phyloP scores from a whole-genome alignment of 2,797 vertebrate species.

The Borostomias antarcticus region DNA sequence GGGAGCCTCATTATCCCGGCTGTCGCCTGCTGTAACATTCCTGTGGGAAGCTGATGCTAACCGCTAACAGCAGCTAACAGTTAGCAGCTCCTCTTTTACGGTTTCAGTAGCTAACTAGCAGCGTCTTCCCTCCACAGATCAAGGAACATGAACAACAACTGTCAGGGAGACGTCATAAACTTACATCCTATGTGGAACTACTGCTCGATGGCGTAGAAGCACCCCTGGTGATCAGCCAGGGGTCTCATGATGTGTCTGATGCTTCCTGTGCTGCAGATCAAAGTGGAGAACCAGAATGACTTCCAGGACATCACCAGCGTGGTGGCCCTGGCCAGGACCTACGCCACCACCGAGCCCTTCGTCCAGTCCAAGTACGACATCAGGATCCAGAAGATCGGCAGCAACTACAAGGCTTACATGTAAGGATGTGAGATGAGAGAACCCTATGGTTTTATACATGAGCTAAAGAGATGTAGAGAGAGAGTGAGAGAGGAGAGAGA shows the following conservation, averaged over 20 bases:
- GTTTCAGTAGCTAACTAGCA: slow-evolving; percentile 41
- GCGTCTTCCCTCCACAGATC: too few relatives aligned
- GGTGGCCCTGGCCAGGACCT: slow-evolving; percentile 92
- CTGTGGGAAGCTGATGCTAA: slow-evolving; percentile 38
- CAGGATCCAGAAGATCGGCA: slow-evolving; percentile 96
- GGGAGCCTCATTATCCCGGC: slow-evolving; percentile 51
- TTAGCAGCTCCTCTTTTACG: slow-evolving; percentile 7
- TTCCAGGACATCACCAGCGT: slow-evolving; percentile 96
- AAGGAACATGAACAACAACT: too few relatives aligned
- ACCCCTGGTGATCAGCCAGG: slow-evolving; percentile 5
- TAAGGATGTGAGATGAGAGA: slow-evolving; percentile 66
- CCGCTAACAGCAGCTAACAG: slow-evolving; percentile 8
- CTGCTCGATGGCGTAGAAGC: too few relatives aligned
- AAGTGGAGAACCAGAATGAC: slow-evolving; percentile 92
- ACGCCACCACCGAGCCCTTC: slow-evolving; percentile 91
- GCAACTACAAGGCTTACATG: slow-evolving; percentile 99
- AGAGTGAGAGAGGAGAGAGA: too few relatives aligned
- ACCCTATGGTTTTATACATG: background rate
- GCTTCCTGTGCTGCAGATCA: slow-evolving; percentile 78
- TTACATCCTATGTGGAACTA: too few relatives aligned
- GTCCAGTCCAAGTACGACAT: slow-evolving; percentile 97
- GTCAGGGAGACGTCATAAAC: too few relatives aligned
- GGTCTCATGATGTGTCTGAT: background rate
- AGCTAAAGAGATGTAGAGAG: too few relatives aligned
- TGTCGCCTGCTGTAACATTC: slow-evolving; percentile 52